Conservation (phyloP, 2,888 invertebrate genomes). For the Teleogryllus oceanicus region DNA sequence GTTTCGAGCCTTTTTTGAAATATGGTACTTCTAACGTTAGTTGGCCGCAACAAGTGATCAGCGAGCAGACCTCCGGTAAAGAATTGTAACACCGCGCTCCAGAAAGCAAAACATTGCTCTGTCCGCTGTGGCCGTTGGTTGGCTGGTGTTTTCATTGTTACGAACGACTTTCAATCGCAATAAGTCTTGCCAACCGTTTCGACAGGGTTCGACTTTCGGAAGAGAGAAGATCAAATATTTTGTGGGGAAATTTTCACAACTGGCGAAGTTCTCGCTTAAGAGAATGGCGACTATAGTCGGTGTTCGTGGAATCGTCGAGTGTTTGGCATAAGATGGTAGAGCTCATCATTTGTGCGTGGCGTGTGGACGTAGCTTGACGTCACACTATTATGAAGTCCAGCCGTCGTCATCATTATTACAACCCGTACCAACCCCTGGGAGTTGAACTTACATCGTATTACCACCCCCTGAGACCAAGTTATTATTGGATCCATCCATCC, state of each 20-base stretch:
- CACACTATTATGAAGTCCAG: slow-evolving; percentile 36
- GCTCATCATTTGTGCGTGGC: slow-evolving; percentile 30
- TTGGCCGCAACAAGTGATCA: too few species aligned
- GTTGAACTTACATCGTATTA: slow-evolving; percentile 33
- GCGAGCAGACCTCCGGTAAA: too few species aligned
- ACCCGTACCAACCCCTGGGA: slow-evolving; percentile 35
- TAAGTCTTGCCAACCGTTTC: slow-evolving; percentile 20
- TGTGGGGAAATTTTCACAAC: too few species aligned
- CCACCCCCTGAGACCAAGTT: slow-evolving; percentile 33
- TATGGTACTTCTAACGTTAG: too few species aligned
- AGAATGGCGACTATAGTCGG: slow-evolving; percentile 21
- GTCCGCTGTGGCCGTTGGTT: too few species aligned
- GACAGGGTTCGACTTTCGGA: background rate
- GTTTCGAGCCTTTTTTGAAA: too few species aligned
- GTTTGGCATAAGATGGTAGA: slow-evolving; percentile 19
- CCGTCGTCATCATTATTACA: slow-evolving; percentile 35
- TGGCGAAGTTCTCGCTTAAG: background rate
- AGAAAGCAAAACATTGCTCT: too few species aligned
- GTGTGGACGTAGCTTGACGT: slow-evolving; percentile 32
- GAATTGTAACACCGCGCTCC: too few species aligned
- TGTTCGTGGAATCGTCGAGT: background rate
- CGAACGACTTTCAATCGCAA: background rate
- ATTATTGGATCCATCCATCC: slow-evolving; percentile 31
- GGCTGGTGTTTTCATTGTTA: too few species aligned
- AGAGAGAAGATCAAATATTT: background rate